These are phyloP conservation scores for Loris lydekkerianus DNA, from an alignment of 2,797 vertebrate genomes.

Conservation along the genomic window DNA sequence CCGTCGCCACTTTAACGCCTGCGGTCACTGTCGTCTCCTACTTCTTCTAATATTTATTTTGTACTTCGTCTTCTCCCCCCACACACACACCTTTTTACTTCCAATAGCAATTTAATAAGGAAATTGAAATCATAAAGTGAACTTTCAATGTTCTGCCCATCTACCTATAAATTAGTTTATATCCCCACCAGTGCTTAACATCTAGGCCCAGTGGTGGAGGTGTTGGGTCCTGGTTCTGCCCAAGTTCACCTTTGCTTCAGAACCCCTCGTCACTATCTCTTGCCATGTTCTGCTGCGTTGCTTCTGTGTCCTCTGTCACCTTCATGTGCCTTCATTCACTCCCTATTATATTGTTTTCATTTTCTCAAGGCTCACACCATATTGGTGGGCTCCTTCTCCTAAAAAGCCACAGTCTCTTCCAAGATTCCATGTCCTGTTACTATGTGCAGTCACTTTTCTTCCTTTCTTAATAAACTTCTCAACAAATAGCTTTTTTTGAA, in stretches of 20 bases:
- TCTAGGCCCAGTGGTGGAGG: not conserved
- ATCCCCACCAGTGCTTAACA: not conserved
- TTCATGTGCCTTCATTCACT: not conserved
- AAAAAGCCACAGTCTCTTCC: not conserved
- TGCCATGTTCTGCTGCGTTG: not conserved
- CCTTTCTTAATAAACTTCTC: not conserved
- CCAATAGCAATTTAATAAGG: not conserved
- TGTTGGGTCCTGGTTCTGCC: not conserved
- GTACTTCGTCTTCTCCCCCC: not conserved
- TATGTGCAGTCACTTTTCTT: not conserved
- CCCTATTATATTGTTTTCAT: not conserved
- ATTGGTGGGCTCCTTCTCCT: not conserved
- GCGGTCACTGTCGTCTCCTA: not conserved
- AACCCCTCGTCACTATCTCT: not conserved
- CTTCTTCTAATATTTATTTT: not conserved
- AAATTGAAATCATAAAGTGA: not conserved
- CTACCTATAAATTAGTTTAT: not conserved
- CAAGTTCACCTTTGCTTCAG: not conserved
- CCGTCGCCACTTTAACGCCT: not conserved
- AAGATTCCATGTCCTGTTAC: not conserved
- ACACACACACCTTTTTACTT: not conserved
- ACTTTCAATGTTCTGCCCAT: not conserved
- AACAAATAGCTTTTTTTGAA: not conserved
- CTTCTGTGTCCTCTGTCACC: not conserved
- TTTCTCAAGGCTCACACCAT: too few species aligned